These are phyloP conservation scores for Rhinogobio ventralis DNA, from an alignment of 2,797 vertebrate species.

Conservation along the genomic window DNA sequence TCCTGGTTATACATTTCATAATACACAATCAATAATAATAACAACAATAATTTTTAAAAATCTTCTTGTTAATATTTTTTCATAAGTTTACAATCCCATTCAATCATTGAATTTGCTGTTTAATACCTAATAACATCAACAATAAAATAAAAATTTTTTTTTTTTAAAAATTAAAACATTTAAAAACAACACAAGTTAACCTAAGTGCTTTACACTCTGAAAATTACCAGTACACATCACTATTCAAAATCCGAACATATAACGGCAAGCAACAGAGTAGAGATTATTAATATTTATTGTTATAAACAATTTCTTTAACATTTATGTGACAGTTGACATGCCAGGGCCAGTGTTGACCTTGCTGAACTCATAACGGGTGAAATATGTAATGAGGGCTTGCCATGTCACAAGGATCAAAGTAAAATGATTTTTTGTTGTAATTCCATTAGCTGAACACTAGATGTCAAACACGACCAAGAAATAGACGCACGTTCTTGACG, in stretches of 20 bases:
- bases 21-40: neutral
- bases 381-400: neutral
- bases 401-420: neutral
- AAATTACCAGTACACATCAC: too few species aligned
- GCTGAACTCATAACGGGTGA: neutral
- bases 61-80: neutral
- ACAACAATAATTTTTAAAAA: neutral
- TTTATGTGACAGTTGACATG: neutral
- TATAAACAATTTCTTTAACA: neutral
- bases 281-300: neutral
- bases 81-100: too few species aligned
- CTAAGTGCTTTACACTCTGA: too few species aligned
- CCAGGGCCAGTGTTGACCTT: neutral
- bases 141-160: too few species aligned
- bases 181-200: too few species aligned
- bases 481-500: neutral
- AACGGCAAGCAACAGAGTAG: too few species aligned
- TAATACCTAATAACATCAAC: too few species aligned
- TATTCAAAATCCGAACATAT: too few species aligned
- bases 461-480: slow-evolving; percentile 27
- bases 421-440: neutral
- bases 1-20: neutral
- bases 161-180: too few species aligned
- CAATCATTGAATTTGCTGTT: too few species aligned
- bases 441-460: slow-evolving; percentile 34